Conservation (phyloP, 2,888 invertebrate genomes). For the Limenitis camilla region DNA sequence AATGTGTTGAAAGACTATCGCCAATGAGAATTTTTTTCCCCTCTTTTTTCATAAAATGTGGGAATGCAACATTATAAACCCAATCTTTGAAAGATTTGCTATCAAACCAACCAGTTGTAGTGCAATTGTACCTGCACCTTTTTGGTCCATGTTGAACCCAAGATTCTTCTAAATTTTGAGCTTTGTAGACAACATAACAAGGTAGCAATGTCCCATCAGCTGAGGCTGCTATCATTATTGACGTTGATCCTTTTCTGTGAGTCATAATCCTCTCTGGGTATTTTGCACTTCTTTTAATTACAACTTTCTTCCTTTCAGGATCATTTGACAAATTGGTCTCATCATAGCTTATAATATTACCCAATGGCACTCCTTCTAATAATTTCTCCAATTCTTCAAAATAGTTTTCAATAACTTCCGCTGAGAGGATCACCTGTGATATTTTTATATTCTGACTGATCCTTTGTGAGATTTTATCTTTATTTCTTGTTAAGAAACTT, state of each 20-base stretch:
- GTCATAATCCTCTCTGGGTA: constrained; percentile 42
- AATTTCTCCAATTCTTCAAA: constrained; percentile 12
- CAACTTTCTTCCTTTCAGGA: constrained; percentile 26
- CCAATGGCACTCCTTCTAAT: constrained; percentile 14
- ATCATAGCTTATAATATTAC: constrained; percentile 25
- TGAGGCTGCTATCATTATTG: constrained; percentile 42
- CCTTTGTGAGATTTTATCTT: constrained; percentile 11
- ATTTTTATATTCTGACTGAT: constrained; percentile 22
- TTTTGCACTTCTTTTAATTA: constrained; percentile 34
- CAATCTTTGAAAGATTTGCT: constrained; percentile 36
- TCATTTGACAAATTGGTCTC: constrained; percentile 27
- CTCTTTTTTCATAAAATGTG: constrained; percentile 25
- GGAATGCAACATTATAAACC: constrained; percentile 29
- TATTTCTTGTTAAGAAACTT: constrained; percentile 17
- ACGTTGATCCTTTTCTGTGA: constrained; percentile 34
- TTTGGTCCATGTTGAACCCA: constrained; percentile 46
- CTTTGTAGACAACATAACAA: constrained; percentile 49
- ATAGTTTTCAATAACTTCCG: constrained; percentile 10
- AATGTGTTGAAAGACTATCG: constrained; percentile 40
- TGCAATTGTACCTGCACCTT: constrained; percentile 39
- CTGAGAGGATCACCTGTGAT: constrained; percentile 11
- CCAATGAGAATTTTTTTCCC: constrained; percentile 42
- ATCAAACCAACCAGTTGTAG: constrained; percentile 45
- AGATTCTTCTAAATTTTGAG: constrained; percentile 38
- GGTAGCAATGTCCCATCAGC: constrained; percentile 31